Evolutionary conservation across 2,113 vertebrate species (phyloP).

Genomic region (Carettochelys insculpta): DNA sequence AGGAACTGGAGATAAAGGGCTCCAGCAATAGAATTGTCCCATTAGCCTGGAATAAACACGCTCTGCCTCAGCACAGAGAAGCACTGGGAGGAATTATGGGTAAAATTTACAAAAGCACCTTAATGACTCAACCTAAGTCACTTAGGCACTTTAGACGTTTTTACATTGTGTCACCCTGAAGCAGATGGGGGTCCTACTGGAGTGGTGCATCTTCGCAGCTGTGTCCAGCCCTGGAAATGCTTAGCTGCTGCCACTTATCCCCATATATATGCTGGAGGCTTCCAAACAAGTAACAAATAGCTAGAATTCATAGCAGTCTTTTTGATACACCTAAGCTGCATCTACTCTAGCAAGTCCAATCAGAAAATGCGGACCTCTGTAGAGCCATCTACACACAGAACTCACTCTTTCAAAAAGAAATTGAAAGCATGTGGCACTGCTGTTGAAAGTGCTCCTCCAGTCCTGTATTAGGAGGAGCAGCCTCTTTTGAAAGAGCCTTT

Average conservation of each 20-base stretch:
- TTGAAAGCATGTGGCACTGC: no score
- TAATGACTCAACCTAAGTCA: not conserved
- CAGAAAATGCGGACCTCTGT: no score
- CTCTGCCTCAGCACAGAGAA: not conserved
- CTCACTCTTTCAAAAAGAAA: no score
- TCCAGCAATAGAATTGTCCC: not conserved
- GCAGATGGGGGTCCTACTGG: not conserved
- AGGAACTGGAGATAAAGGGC: not conserved
- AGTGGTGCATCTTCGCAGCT: not conserved
- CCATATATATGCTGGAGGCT: not conserved
- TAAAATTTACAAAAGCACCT: not conserved
- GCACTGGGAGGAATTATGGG: not conserved
- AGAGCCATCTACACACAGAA: no score
- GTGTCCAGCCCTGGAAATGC: not conserved
- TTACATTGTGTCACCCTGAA: not conserved
- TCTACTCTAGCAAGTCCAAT: no score
- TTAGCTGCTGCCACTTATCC: not conserved
- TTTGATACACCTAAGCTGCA: not conserved
- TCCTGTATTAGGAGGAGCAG: no score
- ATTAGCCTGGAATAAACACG: not conserved
- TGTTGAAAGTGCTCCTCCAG: no score
- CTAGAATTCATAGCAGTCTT: not conserved
- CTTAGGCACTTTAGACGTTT: not conserved
- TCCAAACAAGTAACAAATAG: constrained; percentile 17
- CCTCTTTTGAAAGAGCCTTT: no score